Conservation (phyloP, 2,797 vertebrate genomes). For the Lepus townsendii region DNA sequence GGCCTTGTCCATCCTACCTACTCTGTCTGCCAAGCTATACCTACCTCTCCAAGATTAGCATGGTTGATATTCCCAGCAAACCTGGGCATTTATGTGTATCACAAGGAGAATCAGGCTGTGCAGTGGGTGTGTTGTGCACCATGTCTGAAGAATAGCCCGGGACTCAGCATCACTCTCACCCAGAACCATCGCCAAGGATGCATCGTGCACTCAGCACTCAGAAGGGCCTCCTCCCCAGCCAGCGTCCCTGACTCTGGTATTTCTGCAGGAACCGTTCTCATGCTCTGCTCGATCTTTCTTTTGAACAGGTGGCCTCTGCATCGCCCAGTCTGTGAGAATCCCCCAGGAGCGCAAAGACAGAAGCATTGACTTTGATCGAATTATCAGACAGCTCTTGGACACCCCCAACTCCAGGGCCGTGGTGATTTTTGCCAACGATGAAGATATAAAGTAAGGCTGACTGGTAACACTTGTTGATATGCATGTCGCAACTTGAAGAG, state of each 20-base stretch:
- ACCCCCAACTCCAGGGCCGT: constrained; percentile 94
- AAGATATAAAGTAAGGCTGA: constrained; percentile 95
- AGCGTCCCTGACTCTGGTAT: background rate
- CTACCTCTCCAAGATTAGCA: background rate
- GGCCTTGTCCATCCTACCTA: background rate
- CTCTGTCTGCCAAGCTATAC: background rate
- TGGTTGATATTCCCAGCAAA: background rate
- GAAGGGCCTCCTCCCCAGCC: background rate
- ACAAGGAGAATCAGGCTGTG: background rate
- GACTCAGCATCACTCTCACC: too few species aligned
- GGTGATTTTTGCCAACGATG: constrained; percentile 96
- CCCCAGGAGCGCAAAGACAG: constrained; percentile 93
- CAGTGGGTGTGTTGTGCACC: too few species aligned
- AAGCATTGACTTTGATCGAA: constrained; percentile 94
- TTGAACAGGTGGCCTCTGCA: constrained; percentile 94
- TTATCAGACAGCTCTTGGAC: constrained; percentile 95
- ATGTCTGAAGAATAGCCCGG: background rate
- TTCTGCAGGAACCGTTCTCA: background rate
- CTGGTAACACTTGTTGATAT: constrained; percentile 42
- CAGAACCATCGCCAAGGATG: fast-evolving
- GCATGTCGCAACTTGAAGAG: constrained; percentile 34
- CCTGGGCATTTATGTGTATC: background rate
- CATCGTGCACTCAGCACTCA: background rate
- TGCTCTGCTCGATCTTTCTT: constrained; percentile 63
- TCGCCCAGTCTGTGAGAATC: constrained; percentile 97